Base-by-base conservation (phyloP, 1,140 invertebrate species). In the Drosophila nebulosa region DNA sequence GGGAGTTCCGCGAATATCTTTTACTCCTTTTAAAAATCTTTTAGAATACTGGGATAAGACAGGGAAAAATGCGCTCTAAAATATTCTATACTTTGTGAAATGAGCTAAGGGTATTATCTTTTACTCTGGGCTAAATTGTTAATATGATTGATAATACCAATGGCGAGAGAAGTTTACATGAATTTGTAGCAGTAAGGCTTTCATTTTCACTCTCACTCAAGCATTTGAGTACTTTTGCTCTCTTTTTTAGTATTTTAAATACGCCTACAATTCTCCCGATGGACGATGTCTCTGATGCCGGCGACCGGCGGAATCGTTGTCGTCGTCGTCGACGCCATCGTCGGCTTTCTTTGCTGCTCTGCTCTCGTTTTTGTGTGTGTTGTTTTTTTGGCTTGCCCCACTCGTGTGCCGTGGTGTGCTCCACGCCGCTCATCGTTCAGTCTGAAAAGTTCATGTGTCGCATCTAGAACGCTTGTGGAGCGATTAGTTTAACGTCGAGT, bases 361-460 rank as follows among this genome's bases (percentile, higher is more conserved):
- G 60, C 60, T 65, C 72, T 75, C 72, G 58, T 50, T 71, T 46
- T 10, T 32, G 10, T 60, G 21, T 42, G 27, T 51, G 58, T 53
- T 70, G 46, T 71, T 42, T 52, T 80, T 63, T 75, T 68, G 69
- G 80, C 55, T 72, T 27, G 65, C 16, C 55, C 56, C 53, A 46
- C 39, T 46, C 16, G 39, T 46, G 16, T 32, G 30, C 10, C 3
- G 9, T 61, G 36, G 74, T 66, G 58, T 58, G 30, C 30, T 58
- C 56, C 10, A 78, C 64, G 57, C 74, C 63, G 74, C 46, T 51
- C 52, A 73, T 69, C 65, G 64, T 61, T 86, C 83, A 86, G 81
- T 86, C 74, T 74, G 69, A 77, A 84, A 84, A 86, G 81, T 86
- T 85, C 77, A 85, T 79, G 73, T 69, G 78, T 63, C 81, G 81